phyloP scores from a whole-genome alignment of 2,797 vertebrate species.

The Vireo griseus region DNA sequence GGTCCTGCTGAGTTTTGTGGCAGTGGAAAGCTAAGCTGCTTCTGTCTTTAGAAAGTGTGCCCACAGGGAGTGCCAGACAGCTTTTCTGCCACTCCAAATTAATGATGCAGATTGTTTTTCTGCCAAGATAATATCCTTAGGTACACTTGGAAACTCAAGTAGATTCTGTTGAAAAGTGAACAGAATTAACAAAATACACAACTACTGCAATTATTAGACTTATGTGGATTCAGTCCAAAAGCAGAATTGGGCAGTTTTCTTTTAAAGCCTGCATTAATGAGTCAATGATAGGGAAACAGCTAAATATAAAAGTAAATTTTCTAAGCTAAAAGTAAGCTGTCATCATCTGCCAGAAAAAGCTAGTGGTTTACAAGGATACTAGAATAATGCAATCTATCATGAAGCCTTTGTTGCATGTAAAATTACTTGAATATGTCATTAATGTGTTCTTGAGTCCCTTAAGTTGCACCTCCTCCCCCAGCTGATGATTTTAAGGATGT shows the following conservation, averaged over 20 bases:
- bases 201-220: not conserved
- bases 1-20: conserved; percentile 33
- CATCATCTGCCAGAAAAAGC: not conserved
- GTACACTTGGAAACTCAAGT: conserved; percentile 17
- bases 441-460: not conserved
- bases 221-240: not conserved
- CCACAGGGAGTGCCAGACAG: conserved; percentile 28
- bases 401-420: not conserved
- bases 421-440: not conserved
- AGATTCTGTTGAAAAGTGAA: not conserved
- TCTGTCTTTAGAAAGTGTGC: not conserved
- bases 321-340: not conserved
- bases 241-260: not conserved
- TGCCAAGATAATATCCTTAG: conserved; percentile 28
- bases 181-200: not conserved
- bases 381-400: not conserved
- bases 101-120: not conserved
- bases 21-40: conserved; percentile 1
- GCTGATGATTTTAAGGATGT: not conserved
- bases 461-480: not conserved
- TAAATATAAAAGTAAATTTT: not conserved
- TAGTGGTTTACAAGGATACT: not conserved
- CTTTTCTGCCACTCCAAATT: conserved; percentile 15
- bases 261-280: not conserved
- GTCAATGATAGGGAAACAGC: not conserved